Evolutionary conservation across 2,888 invertebrate genomes (phyloP).

Genomic region (Chloroclysta siterata): DNA sequence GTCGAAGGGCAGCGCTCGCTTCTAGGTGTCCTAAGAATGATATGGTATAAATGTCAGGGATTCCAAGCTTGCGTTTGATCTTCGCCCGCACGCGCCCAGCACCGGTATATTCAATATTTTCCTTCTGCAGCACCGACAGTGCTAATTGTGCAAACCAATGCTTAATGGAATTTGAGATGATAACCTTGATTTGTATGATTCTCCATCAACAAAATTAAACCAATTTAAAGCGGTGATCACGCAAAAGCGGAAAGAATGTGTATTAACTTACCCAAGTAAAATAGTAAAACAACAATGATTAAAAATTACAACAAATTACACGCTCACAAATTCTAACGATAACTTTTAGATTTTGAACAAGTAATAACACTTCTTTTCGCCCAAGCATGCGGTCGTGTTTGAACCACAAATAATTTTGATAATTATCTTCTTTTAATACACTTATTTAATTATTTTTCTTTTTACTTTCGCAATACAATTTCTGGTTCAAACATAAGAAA

Average conservation of each 20-base stretch:
- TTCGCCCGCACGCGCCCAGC: conserved; percentile 76
- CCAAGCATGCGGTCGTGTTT: conserved; percentile 78
- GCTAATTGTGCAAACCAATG: conserved; percentile 42
- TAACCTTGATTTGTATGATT: conserved; percentile 27
- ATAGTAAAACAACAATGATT: conserved; percentile 72
- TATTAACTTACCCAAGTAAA: conserved; percentile 72
- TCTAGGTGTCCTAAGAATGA: conserved; percentile 85
- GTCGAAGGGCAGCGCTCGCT: conserved; percentile 79
- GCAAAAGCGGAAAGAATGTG: conserved; percentile 84
- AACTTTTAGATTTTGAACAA: conserved; percentile 46
- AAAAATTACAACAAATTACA: conserved; percentile 65
- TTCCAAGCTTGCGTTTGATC: conserved; percentile 45
- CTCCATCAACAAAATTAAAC: conserved; percentile 49
- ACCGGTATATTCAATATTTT: conserved; percentile 40
- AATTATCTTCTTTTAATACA: not conserved
- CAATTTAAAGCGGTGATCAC: conserved; percentile 81
- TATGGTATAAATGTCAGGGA: conserved; percentile 64
- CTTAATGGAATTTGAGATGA: conserved; percentile 27
- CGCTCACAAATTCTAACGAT: conserved; percentile 71
- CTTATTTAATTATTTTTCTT: conserved; percentile 3
- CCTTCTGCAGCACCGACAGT: conserved; percentile 49
- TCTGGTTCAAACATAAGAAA: conserved; percentile 69
- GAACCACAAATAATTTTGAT: conserved; percentile 61
- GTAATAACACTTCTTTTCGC: conserved; percentile 79
- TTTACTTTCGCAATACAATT: conserved; percentile 24